phyloP scores from a whole-genome alignment of 2,888 invertebrate genomes.

The Bimastos eiseni region DNA sequence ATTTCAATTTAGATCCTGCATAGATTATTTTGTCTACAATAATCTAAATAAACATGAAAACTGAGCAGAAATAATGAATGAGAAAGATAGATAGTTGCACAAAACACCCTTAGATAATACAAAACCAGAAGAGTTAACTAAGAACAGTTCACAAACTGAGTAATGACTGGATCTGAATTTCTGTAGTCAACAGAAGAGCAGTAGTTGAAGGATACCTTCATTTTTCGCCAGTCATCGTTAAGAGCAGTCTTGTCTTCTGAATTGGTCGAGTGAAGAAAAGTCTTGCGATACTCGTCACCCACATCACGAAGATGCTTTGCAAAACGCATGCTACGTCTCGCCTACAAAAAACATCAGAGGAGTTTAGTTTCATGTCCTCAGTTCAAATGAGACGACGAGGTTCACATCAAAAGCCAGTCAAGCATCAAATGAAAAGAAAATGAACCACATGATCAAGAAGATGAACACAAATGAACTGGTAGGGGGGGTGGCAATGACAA shows the following conservation, averaged over 20 bases:
- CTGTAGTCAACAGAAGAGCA: neutral
- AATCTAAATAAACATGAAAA: neutral
- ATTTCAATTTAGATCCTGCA: neutral
- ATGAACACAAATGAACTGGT: no score
- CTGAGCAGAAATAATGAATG: neutral
- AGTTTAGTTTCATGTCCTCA: neutral
- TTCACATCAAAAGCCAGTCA: neutral
- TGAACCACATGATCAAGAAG: neutral
- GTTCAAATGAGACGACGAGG: neutral
- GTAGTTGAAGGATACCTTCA: slow-evolving; percentile 48
- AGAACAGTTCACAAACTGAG: neutral
- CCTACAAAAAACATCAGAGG: slow-evolving; percentile 47
- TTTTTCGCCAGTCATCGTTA: slow-evolving; percentile 69
- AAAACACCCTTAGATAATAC: neutral
- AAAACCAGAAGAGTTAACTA: neutral
- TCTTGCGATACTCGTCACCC: slow-evolving; percentile 72
- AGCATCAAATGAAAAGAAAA: neutral
- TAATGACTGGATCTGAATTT: neutral
- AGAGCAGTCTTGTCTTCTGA: slow-evolving; percentile 68
- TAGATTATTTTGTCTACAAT: neutral
- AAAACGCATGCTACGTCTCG: slow-evolving; percentile 84
- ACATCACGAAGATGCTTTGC: slow-evolving; percentile 71
- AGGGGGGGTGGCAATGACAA: no score
- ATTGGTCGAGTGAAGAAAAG: slow-evolving; percentile 71
- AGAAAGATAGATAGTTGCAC: neutral